phyloP scores from a whole-genome alignment of 2,888 invertebrate genomes.

The Argyresthia albistria region DNA sequence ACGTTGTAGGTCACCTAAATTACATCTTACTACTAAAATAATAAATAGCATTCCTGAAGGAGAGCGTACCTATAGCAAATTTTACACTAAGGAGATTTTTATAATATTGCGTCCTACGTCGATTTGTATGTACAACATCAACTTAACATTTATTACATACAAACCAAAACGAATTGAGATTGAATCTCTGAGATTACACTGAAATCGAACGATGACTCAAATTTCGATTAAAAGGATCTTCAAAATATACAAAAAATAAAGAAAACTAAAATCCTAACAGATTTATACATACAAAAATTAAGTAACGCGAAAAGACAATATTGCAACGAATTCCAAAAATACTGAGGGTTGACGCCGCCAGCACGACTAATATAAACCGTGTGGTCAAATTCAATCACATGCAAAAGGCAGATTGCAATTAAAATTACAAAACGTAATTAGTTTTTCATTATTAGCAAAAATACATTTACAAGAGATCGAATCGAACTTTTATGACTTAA shows the following conservation, averaged over 20 bases:
- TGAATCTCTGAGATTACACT: slow-evolving; percentile 66
- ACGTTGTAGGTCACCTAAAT: slow-evolving; percentile 47
- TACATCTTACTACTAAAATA: slow-evolving; percentile 65
- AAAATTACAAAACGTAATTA: slow-evolving; percentile 20
- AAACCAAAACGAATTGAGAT: slow-evolving; percentile 50
- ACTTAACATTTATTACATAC: slow-evolving; percentile 6
- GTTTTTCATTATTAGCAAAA: slow-evolving; percentile 40
- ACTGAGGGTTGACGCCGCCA: slow-evolving; percentile 17
- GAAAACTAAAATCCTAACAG: slow-evolving; percentile 50
- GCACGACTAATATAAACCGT: background rate
- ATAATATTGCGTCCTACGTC: slow-evolving; percentile 54
- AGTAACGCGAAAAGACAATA: slow-evolving; percentile 54
- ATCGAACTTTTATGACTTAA: slow-evolving; percentile 67
- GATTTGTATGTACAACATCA: slow-evolving; percentile 46
- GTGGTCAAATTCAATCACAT: slow-evolving; percentile 20
- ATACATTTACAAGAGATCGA: slow-evolving; percentile 73
- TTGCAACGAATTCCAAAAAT: slow-evolving; percentile 59
- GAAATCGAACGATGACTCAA: slow-evolving; percentile 19
- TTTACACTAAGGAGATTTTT: slow-evolving; percentile 62
- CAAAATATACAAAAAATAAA: slow-evolving; percentile 66
- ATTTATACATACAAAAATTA: slow-evolving; percentile 56
- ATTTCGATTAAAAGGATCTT: slow-evolving; percentile 32
- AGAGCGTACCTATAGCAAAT: slow-evolving; percentile 59
- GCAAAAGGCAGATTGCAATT: slow-evolving; percentile 26
- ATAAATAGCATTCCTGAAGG: slow-evolving; percentile 65